phyloP scores from a whole-genome alignment of 2,113 vertebrate genomes.

The Phycodurus eques region DNA sequence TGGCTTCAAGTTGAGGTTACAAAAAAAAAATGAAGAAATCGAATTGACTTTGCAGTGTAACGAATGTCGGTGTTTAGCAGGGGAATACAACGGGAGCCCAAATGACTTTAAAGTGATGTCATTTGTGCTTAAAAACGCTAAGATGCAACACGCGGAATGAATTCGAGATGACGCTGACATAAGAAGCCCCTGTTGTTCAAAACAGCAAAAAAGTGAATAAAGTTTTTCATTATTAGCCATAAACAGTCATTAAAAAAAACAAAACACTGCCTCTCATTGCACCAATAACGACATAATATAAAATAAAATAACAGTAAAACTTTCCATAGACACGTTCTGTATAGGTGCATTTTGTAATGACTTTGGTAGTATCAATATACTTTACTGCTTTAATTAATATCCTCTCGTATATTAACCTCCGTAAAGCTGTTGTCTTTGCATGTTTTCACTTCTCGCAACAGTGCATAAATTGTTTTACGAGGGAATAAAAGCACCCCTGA shows the following conservation, averaged over 20 bases:
- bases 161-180: background rate
- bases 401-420: background rate
- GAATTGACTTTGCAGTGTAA: conserved; percentile 27
- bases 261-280: background rate
- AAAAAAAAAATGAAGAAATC: background rate
- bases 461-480: conserved; percentile 10
- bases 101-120: conserved; percentile 26
- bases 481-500: background rate
- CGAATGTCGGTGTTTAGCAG: conserved; percentile 23
- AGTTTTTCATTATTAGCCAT: background rate
- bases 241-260: background rate
- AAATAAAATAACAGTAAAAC: background rate
- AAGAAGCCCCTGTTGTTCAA: conserved; percentile 4
- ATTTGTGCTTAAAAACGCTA: conserved; percentile 15
- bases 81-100: conserved; percentile 15
- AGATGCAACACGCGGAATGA: background rate
- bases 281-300: background rate
- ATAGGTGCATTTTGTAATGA: background rate
- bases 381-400: background rate
- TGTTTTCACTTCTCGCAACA: background rate
- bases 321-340: background rate
- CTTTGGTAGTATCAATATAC: background rate
- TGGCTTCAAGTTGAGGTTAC: conserved; percentile 25
- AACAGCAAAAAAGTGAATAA: background rate
- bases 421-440: background rate